A percentile compares a stretch with the other conserved stretches of the same genome.
Conservation (phyloP, 2,797 vertebrate species). For the Myotis planiceps region DNA sequence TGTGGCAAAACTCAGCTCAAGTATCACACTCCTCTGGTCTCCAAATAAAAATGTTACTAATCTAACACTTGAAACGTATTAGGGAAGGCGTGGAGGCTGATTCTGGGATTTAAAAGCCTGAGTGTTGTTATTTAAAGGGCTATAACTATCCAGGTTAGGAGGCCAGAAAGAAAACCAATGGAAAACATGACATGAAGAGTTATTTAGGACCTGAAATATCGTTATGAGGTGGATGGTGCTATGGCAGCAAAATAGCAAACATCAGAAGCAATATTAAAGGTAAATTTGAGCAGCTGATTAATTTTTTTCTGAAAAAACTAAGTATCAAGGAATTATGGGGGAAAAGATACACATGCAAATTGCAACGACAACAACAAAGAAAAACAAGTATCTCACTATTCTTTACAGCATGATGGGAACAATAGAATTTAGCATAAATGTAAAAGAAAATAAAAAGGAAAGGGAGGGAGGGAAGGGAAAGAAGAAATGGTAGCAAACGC, state of each 20-base stretch:
- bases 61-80: conserved; percentile 80
- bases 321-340: background rate
- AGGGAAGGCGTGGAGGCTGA: conserved; percentile 67
- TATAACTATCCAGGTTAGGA: conserved; percentile 61
- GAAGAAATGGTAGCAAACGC: background rate
- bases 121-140: conserved; percentile 64
- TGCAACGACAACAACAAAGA: background rate
- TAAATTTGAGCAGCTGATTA: background rate
- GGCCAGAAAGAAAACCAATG: conserved; percentile 7
- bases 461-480: background rate
- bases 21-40: conserved; percentile 64
- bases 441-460: background rate
- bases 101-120: conserved; percentile 70
- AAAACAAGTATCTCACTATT: background rate
- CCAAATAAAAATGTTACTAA: conserved; percentile 81
- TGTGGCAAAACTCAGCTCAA: conserved; percentile 69
- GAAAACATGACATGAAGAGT: background rate
- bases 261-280: background rate
- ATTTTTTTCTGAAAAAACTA: background rate
- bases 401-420: background rate
- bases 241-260: background rate
- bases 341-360: background rate
- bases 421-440: background rate
- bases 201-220: background rate
- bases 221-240: background rate